Conservation (phyloP, 2,888 invertebrate species). For the Boloria euphrosyne region DNA sequence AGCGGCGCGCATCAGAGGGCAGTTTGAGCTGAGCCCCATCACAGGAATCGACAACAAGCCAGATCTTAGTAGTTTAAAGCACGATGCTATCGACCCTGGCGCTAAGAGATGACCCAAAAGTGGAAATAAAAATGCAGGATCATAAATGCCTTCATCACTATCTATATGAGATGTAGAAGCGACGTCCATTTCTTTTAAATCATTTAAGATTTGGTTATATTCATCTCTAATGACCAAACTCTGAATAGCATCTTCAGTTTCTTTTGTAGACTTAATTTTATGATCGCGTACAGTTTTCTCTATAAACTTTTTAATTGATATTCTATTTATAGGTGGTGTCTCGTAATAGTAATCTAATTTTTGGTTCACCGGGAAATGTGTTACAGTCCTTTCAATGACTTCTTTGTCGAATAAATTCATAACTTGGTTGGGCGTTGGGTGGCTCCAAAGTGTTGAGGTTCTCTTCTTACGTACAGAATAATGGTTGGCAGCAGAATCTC, state of each 20-base stretch:
- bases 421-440: constrained; percentile 88
- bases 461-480: constrained; percentile 85
- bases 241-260: constrained; percentile 52
- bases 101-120: constrained; percentile 88
- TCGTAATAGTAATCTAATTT: constrained; percentile 77
- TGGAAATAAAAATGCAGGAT: constrained; percentile 91
- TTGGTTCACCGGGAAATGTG: constrained; percentile 86
- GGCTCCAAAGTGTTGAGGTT: constrained; percentile 84
- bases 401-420: constrained; percentile 86
- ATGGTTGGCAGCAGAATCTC: constrained; percentile 89
- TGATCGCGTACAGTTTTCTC: constrained; percentile 51
- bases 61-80: constrained; percentile 85
- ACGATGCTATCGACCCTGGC: constrained; percentile 88
- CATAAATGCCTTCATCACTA: constrained; percentile 83
- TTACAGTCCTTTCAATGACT: constrained; percentile 85
- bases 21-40: constrained; percentile 86
- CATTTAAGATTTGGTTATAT: constrained; percentile 47
- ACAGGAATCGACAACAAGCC: constrained; percentile 88
- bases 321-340: constrained; percentile 47
- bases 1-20: constrained; percentile 85
- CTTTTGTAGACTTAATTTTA: constrained; percentile 53
- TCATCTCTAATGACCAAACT: constrained; percentile 51
- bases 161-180: constrained; percentile 52
- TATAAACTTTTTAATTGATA: constrained; percentile 44
- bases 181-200: constrained; percentile 50